Base-by-base conservation (phyloP, 2,113 vertebrate species). In the Scolopax mira region DNA sequence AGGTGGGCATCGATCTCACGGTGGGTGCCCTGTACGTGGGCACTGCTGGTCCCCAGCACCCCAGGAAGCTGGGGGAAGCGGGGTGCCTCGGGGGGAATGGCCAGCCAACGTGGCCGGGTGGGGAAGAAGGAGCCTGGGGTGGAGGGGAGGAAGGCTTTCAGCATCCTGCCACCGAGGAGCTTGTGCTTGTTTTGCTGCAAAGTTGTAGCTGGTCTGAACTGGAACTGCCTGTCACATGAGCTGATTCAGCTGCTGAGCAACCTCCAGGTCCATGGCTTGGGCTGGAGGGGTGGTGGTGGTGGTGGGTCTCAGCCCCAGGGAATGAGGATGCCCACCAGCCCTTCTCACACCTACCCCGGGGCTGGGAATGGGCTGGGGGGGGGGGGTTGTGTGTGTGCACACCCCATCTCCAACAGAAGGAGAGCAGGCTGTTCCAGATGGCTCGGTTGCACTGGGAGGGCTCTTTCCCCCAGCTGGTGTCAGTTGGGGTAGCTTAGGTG, bases 161-260 rank as follows among this genome's bases (percentile, higher is more conserved):
- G 85, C 81, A 84, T 85, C 77, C 62, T 71, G 84, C 57, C 73
- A 2, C 55, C 8, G 79, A 42, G 80, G 89, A 80, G 89, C 79
- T 22, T 24, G 54, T 66, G 74, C 81, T 82, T 82, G 87, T 88
- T 97, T 90, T 97, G 77, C 92, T 94, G 94, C 94, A 42, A 94
- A 97, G 90, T 96, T 96, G 52, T 52, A 42, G 79, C 96, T 97
- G 96, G 92, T 96, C 92, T 93, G 93, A 96, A 74, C 95, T 93
- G 96, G 97, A 94, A 92, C 90, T 54, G 91, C 55, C 31, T 72
- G 86, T 91, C 78, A 82, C 92, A 86, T 85, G 92, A 93, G 96
- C 94, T 83, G 94, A 78, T 93, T 73, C 77, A 78, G 95, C 97
- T 70, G 60, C 93, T 65, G 78, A 91, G 93, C 88, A 66, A 17